Conservation (phyloP, 2,888 invertebrate species). For the Rotaria sp. region DNA sequence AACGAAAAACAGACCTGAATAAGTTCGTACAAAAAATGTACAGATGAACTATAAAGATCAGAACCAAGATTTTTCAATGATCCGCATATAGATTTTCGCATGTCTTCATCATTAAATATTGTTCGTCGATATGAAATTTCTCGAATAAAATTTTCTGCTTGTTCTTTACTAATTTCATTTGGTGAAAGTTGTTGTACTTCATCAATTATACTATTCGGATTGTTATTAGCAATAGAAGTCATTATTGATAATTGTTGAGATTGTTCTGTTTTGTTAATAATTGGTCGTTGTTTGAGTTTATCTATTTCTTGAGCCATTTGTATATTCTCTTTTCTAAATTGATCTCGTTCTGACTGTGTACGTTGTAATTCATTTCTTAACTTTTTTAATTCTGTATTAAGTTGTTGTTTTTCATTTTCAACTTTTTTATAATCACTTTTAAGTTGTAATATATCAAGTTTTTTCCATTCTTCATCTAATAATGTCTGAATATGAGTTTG, state of each 20-base stretch:
- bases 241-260: background rate
- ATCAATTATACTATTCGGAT: background rate
- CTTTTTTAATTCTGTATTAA: background rate
- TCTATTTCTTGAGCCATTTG: background rate
- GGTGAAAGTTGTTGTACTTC: background rate
- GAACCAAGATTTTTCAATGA: slow-evolving; percentile 30
- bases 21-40: slow-evolving; percentile 32
- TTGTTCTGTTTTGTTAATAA: background rate
- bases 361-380: slow-evolving; percentile 12
- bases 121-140: background rate
- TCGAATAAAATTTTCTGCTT: background rate
- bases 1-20: background rate
- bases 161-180: background rate
- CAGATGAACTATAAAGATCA: slow-evolving; percentile 32
- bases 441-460: background rate
- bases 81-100: slow-evolving; percentile 28
- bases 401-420: background rate
- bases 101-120: background rate
- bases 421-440: slow-evolving; percentile 27
- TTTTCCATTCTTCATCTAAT: background rate
- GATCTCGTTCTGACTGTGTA: background rate
- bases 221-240: background rate
- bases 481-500: background rate
- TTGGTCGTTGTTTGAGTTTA: background rate
- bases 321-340: slow-evolving; percentile 18